phyloP scores from a whole-genome alignment of 2,113 vertebrate species.

The Calcarius ornatus region DNA sequence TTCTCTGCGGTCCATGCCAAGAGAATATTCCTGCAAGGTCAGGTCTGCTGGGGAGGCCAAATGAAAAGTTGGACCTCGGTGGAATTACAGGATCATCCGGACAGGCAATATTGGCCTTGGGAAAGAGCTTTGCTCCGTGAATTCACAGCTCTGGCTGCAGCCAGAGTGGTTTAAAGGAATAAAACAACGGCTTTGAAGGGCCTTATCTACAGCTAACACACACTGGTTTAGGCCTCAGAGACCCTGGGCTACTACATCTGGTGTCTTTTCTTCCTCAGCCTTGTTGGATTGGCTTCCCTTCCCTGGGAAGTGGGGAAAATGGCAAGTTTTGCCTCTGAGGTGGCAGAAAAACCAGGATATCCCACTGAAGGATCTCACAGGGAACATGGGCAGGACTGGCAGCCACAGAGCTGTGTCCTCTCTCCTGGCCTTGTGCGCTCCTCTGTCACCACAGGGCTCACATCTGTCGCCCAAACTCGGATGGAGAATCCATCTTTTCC shows the following conservation, averaged over 20 bases:
- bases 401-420: not conserved
- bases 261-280: not conserved
- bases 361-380: rapidly evolving
- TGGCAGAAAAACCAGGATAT: not conserved
- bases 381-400: not conserved
- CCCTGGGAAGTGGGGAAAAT: not conserved
- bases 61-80: slow-evolving; percentile 1
- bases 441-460: not conserved
- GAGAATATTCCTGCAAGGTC: slow-evolving; percentile 44
- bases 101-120: slow-evolving; percentile 18
- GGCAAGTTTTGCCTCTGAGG: not conserved
- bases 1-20: not conserved
- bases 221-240: not conserved
- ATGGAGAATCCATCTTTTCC: not conserved
- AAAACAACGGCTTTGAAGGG: slow-evolving; percentile 35
- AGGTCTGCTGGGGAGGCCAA: not conserved
- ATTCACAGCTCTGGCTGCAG: not conserved
- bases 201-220: slow-evolving; percentile 26
- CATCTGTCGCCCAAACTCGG: not conserved
- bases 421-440: not conserved
- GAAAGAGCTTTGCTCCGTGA: not conserved
- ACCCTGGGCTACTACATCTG: not conserved
- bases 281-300: not conserved
- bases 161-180: slow-evolving; percentile 5
- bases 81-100: slow-evolving; percentile 39